These are phyloP conservation scores for Lycopodina hypogea DNA, from an alignment of 37 sponge, comb jelly and placozoan species.

Conservation along the genomic window DNA sequence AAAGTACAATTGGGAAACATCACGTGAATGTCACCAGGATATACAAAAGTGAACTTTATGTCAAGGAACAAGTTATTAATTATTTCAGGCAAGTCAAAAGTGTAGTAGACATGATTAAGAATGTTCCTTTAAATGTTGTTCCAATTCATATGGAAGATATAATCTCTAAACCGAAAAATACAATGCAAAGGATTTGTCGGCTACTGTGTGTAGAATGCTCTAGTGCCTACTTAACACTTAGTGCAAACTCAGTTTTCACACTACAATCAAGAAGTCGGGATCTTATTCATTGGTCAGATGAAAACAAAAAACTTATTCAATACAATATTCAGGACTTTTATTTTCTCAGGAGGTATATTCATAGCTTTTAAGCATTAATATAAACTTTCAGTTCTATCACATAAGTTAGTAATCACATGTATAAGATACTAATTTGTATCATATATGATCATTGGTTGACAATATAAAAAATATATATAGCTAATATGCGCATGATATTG, in stretches of 20 bases:
- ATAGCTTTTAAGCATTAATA: no score
- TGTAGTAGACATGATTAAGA: slow-evolving; percentile 45
- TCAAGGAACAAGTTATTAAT: slow-evolving; percentile 17
- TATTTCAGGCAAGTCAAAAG: slow-evolving; percentile 41
- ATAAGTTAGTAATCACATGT: no score
- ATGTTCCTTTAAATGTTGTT: slow-evolving; percentile 25
- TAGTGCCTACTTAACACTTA: slow-evolving; percentile 24
- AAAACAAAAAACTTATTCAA: slow-evolving; percentile 30
- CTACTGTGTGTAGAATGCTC: slow-evolving; percentile 25
- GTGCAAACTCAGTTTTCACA: slow-evolving; percentile 19
- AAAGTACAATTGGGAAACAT: slow-evolving; percentile 21
- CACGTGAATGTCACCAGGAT: slow-evolving; percentile 4
- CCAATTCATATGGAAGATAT: slow-evolving; percentile 34
- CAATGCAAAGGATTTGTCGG: slow-evolving; percentile 30
- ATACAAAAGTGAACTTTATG: not conserved
- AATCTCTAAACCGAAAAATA: slow-evolving; percentile 34
- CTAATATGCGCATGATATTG: no score
- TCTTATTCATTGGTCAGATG: slow-evolving; percentile 48
- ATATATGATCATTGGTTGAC: no score
- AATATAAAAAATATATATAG: no score
- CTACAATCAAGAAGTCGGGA: slow-evolving; percentile 32
- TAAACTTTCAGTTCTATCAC: no score
- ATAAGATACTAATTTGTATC: no score
- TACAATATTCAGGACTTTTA: slow-evolving; percentile 24
- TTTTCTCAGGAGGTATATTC: slow-evolving; percentile 41